Conservation (phyloP, 2,113 vertebrate genomes). For the Acanthisitta chloris region DNA sequence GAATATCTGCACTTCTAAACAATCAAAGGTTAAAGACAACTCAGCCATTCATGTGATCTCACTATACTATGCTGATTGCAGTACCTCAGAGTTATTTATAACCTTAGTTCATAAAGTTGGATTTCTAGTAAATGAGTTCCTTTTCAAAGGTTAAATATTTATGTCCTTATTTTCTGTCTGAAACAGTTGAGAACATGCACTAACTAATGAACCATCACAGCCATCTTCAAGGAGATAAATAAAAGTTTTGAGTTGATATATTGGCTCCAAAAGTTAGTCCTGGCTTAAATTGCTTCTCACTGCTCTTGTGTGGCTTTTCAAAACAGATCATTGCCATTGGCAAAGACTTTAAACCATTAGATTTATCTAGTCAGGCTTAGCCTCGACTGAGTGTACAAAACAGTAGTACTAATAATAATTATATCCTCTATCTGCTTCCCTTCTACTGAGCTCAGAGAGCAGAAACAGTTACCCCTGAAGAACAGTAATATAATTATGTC, state of each 20-base stretch:
- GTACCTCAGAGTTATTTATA: conserved; percentile 67
- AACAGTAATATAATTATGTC: background rate
- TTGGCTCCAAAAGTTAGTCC: background rate
- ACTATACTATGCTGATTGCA: conserved; percentile 67
- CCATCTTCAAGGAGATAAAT: background rate
- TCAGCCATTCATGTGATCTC: conserved; percentile 65
- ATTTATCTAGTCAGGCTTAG: background rate
- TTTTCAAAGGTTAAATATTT: conserved; percentile 78
- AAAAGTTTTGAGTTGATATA: background rate
- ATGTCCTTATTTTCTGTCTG: conserved; percentile 58
- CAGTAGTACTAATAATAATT: background rate
- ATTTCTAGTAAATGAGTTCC: conserved; percentile 71
- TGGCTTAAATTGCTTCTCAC: background rate
- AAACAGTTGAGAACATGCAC: conserved; percentile 19
- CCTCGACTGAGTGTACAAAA: background rate
- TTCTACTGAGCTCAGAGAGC: background rate
- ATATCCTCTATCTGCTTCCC: background rate
- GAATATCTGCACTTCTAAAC: conserved; percentile 68
- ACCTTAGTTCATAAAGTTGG: conserved; percentile 60
- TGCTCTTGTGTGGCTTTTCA: background rate
- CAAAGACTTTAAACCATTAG: background rate
- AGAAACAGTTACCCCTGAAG: background rate
- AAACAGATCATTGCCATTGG: background rate
- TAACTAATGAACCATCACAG: conserved; percentile 14
- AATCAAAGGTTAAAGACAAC: conserved; percentile 70